Evolutionary conservation across 2,113 vertebrate genomes (phyloP).

Genomic region (Bungarus multicinctus): DNA sequence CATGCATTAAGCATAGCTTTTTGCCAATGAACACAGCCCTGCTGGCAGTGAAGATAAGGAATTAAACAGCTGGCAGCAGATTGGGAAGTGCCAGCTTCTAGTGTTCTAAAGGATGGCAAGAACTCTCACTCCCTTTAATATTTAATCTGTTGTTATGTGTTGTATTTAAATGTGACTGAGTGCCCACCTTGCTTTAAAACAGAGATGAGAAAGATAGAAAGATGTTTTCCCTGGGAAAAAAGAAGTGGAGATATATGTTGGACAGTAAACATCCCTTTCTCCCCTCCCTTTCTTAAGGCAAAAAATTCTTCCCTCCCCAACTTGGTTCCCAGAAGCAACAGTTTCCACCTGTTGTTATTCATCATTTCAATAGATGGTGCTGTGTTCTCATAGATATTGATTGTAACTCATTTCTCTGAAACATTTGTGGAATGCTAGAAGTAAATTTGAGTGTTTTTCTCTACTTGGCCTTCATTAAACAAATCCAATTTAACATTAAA

Average conservation of each 20-base stretch:
- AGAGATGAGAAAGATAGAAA: background rate
- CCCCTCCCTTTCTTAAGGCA: background rate
- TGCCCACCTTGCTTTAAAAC: background rate
- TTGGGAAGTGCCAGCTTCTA: background rate
- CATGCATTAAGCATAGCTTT: too few species aligned
- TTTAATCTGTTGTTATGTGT: background rate
- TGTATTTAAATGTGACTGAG: background rate
- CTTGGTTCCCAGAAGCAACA: slow-evolving; percentile 8
- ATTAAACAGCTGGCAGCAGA: background rate
- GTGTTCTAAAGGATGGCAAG: background rate
- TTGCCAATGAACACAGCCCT: background rate
- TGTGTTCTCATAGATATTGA: slow-evolving; percentile 57
- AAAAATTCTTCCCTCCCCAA: rapidly evolving
- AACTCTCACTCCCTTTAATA: too few species aligned
- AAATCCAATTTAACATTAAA: slow-evolving; percentile 29
- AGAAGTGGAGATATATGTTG: background rate
- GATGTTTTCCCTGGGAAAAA: background rate
- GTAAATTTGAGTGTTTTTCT: background rate
- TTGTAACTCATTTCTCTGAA: slow-evolving; percentile 5
- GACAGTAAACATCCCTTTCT: background rate
- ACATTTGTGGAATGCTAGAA: slow-evolving; percentile 8
- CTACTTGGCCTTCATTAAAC: slow-evolving; percentile 39
- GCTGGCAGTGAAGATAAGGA: background rate
- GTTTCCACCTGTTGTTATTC: slow-evolving; percentile 45
- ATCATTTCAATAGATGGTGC: slow-evolving; percentile 69